Evolutionary conservation across 2,888 invertebrate genomes (phyloP).

Genomic region (Synanthedon tipuliformis): DNA sequence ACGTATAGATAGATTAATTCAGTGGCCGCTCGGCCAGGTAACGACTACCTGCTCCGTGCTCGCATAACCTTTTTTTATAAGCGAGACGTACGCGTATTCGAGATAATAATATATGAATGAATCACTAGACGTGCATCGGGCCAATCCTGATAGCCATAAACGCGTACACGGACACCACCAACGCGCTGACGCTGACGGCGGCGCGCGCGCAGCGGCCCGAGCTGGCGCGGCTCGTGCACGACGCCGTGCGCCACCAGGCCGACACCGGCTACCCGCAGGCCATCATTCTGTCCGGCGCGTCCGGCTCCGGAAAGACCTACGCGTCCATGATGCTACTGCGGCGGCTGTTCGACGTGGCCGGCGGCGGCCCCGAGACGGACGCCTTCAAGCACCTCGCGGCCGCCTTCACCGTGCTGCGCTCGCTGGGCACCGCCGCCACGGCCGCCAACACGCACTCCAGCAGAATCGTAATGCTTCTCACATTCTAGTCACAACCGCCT

Average conservation of each 20-base stretch:
- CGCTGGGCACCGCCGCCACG: conserved; percentile 92
- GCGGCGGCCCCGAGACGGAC: conserved; percentile 94
- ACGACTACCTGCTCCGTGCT: too few species aligned
- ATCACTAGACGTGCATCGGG: conserved; percentile 86
- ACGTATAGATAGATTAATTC: too few species aligned
- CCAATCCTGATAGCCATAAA: conserved; percentile 92
- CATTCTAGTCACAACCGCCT: too few species aligned
- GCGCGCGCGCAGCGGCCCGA: conserved; percentile 83
- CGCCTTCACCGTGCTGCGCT: conserved; percentile 92
- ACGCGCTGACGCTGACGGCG: conserved; percentile 87
- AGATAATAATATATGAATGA: too few species aligned
- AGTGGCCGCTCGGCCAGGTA: too few species aligned
- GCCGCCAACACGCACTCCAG: conserved; percentile 92
- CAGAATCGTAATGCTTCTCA: conserved; percentile 76
- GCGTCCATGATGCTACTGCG: conserved; percentile 91
- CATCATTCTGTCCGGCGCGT: conserved; percentile 89
- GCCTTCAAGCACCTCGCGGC: conserved; percentile 96
- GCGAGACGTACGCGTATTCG: too few species aligned
- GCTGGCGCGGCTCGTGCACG: conserved; percentile 88
- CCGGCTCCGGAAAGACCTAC: conserved; percentile 94
- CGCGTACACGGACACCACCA: conserved; percentile 87
- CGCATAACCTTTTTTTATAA: too few species aligned
- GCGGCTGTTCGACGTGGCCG: conserved; percentile 92
- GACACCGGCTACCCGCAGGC: conserved; percentile 97
- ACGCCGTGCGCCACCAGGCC: conserved; percentile 92